phyloP scores from a whole-genome alignment of 2,797 vertebrate species.

The Rhynchonycteris naso region DNA sequence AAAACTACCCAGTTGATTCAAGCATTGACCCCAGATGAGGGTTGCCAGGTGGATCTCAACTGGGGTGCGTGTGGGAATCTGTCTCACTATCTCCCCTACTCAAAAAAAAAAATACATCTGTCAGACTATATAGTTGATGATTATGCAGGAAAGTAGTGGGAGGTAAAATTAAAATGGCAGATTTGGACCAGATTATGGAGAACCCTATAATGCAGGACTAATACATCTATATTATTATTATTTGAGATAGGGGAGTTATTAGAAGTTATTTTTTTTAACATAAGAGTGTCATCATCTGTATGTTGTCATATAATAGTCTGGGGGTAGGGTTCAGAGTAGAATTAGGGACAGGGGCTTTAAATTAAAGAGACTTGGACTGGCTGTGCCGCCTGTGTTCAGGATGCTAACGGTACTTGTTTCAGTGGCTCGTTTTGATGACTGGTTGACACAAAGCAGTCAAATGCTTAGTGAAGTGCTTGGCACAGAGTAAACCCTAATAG shows the following conservation, averaged over 20 bases:
- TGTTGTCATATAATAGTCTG: background rate
- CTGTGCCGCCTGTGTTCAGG: background rate
- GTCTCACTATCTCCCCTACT: no score
- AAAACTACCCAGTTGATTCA: no score
- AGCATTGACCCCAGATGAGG: no score
- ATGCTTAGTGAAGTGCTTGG: background rate
- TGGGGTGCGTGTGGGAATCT: no score
- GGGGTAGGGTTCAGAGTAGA: background rate
- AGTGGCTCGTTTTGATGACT: background rate
- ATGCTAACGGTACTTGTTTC: background rate
- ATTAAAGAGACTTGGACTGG: background rate
- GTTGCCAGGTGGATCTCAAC: no score
- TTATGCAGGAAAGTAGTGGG: background rate
- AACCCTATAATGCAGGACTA: background rate
- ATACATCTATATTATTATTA: background rate
- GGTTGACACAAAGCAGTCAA: background rate
- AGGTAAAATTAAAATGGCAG: background rate
- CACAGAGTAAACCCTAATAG: background rate
- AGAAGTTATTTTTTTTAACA: background rate
- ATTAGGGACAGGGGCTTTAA: background rate
- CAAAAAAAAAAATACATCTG: background rate
- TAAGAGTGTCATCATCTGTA: background rate
- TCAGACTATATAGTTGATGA: background rate
- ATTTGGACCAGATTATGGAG: background rate
- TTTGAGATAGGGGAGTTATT: background rate